phyloP scores from a whole-genome alignment of 2,797 vertebrate genomes.

The Epinephelus malabaricus region DNA sequence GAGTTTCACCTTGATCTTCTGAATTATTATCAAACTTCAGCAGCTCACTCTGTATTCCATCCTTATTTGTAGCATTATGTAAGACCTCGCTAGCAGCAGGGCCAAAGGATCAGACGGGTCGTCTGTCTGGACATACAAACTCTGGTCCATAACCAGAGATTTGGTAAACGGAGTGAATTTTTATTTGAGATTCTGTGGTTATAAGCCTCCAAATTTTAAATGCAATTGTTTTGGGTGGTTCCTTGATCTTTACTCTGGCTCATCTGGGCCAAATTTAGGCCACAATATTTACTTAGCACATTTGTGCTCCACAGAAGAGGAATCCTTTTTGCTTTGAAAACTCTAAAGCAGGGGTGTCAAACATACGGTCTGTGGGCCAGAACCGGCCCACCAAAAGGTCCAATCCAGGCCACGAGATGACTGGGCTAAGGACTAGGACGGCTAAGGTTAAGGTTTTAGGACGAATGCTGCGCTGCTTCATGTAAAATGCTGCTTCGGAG shows the following conservation, averaged over 20 bases:
- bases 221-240: not conserved
- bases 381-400: no score
- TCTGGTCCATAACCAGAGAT: not conserved
- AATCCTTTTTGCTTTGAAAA: not conserved
- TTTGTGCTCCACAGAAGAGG: not conserved
- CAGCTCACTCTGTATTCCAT: slow-evolving; percentile 20
- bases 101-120: not conserved
- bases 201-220: not conserved
- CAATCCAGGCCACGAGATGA: no score
- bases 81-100: slow-evolving; percentile 1
- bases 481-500: no score
- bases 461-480: no score
- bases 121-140: not conserved
- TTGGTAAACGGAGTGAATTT: not conserved
- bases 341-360: no score
- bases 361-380: no score
- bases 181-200: not conserved
- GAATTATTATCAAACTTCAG: slow-evolving; percentile 44
- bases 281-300: no score
- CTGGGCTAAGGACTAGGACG: no score
- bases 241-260: not conserved
- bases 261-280: not conserved
- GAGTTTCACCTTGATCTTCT: slow-evolving; percentile 45
- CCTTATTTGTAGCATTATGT: slow-evolving; percentile 26
- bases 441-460: no score